These are phyloP conservation scores for Rhincodon typus DNA, from an alignment of 2,797 vertebrate species.

Conservation along the genomic window DNA sequence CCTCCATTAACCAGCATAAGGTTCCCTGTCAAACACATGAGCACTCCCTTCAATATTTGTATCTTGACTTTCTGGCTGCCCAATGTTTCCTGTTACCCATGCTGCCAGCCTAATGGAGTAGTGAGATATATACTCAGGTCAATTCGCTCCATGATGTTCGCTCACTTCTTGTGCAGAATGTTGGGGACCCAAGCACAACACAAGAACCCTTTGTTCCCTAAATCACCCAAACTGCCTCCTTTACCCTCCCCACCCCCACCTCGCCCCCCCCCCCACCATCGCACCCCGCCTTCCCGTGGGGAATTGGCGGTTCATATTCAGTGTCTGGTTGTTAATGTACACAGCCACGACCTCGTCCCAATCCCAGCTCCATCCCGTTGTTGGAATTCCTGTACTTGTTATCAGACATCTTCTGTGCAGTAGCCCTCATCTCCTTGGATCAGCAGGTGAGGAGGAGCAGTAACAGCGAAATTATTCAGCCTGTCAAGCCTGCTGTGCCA, in stretches of 20 bases:
- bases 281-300: not conserved
- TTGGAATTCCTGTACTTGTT: not conserved
- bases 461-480: too few relatives aligned
- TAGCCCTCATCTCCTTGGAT: not conserved
- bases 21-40: not conserved
- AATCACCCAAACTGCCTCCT: too few relatives aligned
- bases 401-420: not conserved
- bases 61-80: not conserved
- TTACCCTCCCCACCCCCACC: too few relatives aligned
- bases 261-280: too few relatives aligned
- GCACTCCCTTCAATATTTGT: not conserved
- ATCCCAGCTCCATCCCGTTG: not conserved
- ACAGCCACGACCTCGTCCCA: not conserved
- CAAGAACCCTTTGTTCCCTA: not conserved
- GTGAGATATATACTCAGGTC: not conserved
- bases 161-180: not conserved
- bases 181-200: not conserved
- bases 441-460: not conserved
- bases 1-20: not conserved
- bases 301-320: too few relatives aligned
- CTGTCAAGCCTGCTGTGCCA: too few relatives aligned
- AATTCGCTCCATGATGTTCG: not conserved
- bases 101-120: not conserved
- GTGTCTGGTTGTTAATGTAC: too few relatives aligned
- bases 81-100: not conserved